phyloP scores from a whole-genome alignment of 2,113 vertebrate species.

The Erpornis zantholeuca region DNA sequence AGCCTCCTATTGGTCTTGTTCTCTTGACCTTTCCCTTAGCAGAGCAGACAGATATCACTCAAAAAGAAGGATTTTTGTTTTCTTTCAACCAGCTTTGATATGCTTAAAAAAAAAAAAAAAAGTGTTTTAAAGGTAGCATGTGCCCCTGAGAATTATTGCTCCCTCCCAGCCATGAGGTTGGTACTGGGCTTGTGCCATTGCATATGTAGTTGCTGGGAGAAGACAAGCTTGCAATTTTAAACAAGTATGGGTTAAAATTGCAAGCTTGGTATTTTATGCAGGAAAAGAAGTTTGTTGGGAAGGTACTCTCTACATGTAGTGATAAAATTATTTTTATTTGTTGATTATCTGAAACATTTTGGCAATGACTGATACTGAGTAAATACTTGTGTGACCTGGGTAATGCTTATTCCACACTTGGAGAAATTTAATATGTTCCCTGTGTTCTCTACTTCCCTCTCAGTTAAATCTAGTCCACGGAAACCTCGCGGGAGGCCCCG shows the following conservation, averaged over 20 bases:
- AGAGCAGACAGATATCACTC: neutral
- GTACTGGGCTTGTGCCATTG: neutral
- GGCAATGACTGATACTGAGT: neutral
- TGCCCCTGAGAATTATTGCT: neutral
- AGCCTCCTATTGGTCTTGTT: neutral
- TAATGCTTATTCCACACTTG: accelerated
- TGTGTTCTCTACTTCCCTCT: slow-evolving; percentile 58
- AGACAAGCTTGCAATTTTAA: neutral
- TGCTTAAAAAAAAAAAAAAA: neutral
- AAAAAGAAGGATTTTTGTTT: neutral
- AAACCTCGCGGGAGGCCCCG: slow-evolving; percentile 83
- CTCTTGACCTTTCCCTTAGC: neutral
- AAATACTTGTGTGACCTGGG: neutral
- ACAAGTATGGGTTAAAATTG: too few species aligned
- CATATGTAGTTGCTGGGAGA: neutral
- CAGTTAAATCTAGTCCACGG: slow-evolving; percentile 77
- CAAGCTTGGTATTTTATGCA: neutral
- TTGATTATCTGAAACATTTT: neutral
- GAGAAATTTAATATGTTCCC: slow-evolving; percentile 36
- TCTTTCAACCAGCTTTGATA: neutral
- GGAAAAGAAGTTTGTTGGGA: neutral
- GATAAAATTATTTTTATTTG: neutral
- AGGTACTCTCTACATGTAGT: neutral
- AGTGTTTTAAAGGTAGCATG: neutral
- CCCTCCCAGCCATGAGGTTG: neutral